Percentiles rank a stretch among this genome's conserved stretches.
These are phyloP conservation scores for Uria aalge DNA, from an alignment of 2,113 vertebrate species.

Conservation along the genomic window DNA sequence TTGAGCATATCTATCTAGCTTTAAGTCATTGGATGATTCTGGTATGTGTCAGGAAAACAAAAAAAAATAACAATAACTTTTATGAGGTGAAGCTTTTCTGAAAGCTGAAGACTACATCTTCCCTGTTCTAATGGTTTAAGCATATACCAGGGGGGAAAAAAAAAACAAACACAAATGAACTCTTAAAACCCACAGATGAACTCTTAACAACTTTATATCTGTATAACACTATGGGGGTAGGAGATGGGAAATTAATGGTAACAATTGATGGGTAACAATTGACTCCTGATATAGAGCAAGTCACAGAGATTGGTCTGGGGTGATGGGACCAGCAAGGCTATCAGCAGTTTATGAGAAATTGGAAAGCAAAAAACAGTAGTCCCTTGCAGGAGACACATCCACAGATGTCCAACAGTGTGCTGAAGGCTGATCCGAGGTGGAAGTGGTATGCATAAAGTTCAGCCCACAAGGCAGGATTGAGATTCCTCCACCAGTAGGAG, in stretches of 20 bases:
- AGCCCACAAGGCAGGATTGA: neutral
- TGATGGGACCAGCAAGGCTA: neutral
- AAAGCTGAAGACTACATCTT: neutral
- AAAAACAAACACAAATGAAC: neutral
- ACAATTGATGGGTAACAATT: neutral
- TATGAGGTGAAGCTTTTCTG: neutral
- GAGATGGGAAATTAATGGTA: neutral
- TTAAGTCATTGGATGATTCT: neutral
- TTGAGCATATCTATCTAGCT: neutral
- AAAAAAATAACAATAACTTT: neutral
- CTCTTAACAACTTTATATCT: neutral
- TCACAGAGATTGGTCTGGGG: neutral
- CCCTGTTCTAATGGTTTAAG: neutral
- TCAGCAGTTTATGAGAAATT: neutral
- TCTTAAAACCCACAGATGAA: neutral
- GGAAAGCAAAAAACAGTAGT: neutral
- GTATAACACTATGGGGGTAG: too few species aligned
- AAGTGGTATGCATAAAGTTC: neutral
- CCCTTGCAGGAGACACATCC: neutral
- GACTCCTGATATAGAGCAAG: neutral
- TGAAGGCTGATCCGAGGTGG: neutral
- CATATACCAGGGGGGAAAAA: accelerated
- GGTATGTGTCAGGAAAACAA: neutral
- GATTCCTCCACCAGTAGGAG: neutral
- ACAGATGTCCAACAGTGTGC: neutral